Base-by-base conservation (phyloP, 1,140 invertebrate genomes). In the Cydia fagiglandana region DNA sequence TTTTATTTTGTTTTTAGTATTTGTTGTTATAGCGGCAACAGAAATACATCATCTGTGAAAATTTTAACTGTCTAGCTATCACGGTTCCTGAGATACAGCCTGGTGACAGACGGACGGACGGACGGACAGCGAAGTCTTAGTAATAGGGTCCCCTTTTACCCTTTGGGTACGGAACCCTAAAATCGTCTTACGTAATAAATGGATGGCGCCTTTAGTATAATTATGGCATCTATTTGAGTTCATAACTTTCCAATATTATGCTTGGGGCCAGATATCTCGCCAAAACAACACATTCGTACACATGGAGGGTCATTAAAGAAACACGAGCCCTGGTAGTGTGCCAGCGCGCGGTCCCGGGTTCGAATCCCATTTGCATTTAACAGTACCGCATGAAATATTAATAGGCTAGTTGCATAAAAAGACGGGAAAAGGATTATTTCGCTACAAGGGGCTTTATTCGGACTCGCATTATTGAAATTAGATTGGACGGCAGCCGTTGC, bases 351-450 rank as follows among this genome's bases (percentile, higher is more conserved):
- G 28, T 28, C 64, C 30, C 5, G 28, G 24, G 13, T 68, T 34
- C 64, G 28, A 68, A 28, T 34, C 30, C 15, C 64, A 68, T 68
- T 68, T 68, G 15, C 24, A 68, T 68, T 68, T 68, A 68, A 68
- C 30, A 68, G 64, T 34, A 34, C 64, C 30, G 30, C 64, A 68
- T 68, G 30, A 38, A 68, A 68, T 68, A 68, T 68, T 68, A 68
- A 68, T 68, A 28, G 28, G n/a, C n/a, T 53, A 17, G 50, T 53
- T 17, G n/a, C 6, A 6, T 2, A 17, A 53, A 15, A 53, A 53
- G n/a, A 53, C 15, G n/a, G 50, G 3, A n/a, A n/a, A 53, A 53
- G 50, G 15, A 53, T 53, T 53, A 53, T 53, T n/a, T 17, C n/a
- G 50, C 50, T 68, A 34, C 64, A 68, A 34, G 20, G 64, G 64